Percentiles rank a stretch among this genome's conserved stretches.
These are phyloP conservation scores for Aphyosemion australe DNA, from an alignment of 2,113 vertebrate species.

Conservation along the genomic window DNA sequence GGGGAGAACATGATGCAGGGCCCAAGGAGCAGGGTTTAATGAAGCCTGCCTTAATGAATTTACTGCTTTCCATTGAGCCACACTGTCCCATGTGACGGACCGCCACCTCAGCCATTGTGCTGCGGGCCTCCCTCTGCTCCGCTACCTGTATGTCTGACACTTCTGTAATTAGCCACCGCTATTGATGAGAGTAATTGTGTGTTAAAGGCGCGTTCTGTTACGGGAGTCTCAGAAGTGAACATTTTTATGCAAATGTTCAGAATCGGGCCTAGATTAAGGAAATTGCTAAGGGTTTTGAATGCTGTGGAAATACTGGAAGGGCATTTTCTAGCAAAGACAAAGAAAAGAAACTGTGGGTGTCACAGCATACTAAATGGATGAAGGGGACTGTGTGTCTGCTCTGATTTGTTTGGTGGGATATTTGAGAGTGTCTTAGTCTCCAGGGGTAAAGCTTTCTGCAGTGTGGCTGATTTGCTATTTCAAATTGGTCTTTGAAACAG, in stretches of 20 bases:
- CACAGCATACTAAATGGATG: conserved; percentile 51
- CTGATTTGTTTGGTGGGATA: conserved; percentile 53
- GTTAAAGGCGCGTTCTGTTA: conserved; percentile 63
- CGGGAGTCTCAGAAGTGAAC: conserved; percentile 64
- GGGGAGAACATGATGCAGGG: conserved; percentile 53
- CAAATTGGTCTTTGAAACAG: conserved; percentile 70
- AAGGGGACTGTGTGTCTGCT: conserved; percentile 36
- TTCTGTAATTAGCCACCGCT: conserved; percentile 72
- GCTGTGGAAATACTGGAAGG: conserved; percentile 38
- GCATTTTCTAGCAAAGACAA: conserved; percentile 54
- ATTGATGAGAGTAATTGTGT: conserved; percentile 73
- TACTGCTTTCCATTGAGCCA: conserved; percentile 73
- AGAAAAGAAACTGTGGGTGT: conserved; percentile 48
- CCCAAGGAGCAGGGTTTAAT: conserved; percentile 68
- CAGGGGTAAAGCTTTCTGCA: conserved; percentile 60
- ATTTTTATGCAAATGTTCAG: conserved; percentile 73
- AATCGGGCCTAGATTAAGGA: conserved; percentile 54
- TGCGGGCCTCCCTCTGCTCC: conserved; percentile 37
- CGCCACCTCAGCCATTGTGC: conserved; percentile 65
- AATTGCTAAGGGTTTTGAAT: conserved; percentile 60
- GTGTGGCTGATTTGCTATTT: conserved; percentile 66
- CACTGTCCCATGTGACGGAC: conserved; percentile 64
- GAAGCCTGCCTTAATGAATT: conserved; percentile 78
- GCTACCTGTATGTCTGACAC: conserved; percentile 76
- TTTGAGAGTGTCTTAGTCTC: conserved; percentile 57